Conservation (phyloP, 2,797 vertebrate genomes). For the Vespertilio murinus region DNA sequence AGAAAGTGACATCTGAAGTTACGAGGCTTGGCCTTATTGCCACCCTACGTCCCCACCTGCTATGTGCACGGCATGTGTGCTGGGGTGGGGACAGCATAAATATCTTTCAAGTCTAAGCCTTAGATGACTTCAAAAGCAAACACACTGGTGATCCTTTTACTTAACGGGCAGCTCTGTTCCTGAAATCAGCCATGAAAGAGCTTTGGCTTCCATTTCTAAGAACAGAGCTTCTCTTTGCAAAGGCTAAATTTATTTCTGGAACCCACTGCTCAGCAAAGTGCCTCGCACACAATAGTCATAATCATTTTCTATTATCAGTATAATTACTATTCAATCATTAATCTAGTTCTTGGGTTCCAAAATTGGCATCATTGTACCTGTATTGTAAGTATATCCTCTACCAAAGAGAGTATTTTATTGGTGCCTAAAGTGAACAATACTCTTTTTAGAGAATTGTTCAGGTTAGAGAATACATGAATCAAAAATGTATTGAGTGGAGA, state of each 20-base stretch:
- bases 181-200: neutral
- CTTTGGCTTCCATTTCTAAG: neutral
- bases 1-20: neutral
- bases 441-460: neutral
- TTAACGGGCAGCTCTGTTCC: neutral
- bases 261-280: neutral
- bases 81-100: neutral
- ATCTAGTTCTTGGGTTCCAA: neutral
- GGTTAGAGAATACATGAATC: neutral
- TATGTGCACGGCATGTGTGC: neutral
- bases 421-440: neutral
- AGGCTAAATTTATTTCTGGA: slow-evolving; percentile 20
- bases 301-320: neutral
- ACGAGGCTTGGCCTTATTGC: neutral
- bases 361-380: neutral
- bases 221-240: neutral
- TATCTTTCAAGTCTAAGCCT: neutral
- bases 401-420: neutral
- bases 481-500: neutral
- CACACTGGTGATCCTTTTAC: neutral
- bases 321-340: neutral
- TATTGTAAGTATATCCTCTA: neutral
- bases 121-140: neutral
- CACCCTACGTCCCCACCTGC: neutral
- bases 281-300: neutral